Percentiles rank a stretch among this genome's conserved stretches.
These are phyloP conservation scores for Hydrozoanthus tunicans DNA, from an alignment of 64 coral and sea anemone genomes.

Conservation along the genomic window DNA sequence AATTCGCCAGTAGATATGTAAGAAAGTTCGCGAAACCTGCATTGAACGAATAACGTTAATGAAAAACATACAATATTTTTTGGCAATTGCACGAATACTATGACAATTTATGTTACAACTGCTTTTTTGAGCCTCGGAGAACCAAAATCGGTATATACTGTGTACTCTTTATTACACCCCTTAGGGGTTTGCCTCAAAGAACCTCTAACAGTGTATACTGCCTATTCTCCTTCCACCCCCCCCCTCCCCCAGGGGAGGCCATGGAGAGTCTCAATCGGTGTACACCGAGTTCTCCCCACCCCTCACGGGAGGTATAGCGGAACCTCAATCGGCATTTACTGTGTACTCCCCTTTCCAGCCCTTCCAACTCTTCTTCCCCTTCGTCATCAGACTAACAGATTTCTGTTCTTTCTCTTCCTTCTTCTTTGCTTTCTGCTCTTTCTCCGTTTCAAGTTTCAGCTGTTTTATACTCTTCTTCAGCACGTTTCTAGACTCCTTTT, in stretches of 20 bases:
- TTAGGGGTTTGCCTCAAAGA: too few species aligned
- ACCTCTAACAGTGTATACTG: too few species aligned
- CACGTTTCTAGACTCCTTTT: slow-evolving; percentile 21
- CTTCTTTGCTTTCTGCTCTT: slow-evolving; percentile 56
- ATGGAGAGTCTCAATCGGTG: background rate
- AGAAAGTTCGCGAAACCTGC: background rate
- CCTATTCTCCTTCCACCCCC: too few species aligned
- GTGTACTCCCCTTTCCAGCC: slow-evolving; percentile 54
- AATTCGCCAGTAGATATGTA: background rate
- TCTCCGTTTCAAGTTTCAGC: slow-evolving; percentile 49
- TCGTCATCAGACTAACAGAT: slow-evolving; percentile 30
- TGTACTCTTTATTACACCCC: too few species aligned
- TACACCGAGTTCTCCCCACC: background rate
- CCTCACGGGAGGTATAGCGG: background rate
- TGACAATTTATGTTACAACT: background rate
- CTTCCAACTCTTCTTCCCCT: slow-evolving; percentile 47
- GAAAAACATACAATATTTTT: background rate
- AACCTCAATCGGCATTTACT: background rate
- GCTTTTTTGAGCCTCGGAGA: background rate
- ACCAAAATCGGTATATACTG: background rate
- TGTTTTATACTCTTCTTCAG: slow-evolving; percentile 42
- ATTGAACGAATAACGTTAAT: background rate
- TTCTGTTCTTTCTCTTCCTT: slow-evolving; percentile 57
- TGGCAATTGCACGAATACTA: background rate
- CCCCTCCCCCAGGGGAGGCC: too few species aligned